phyloP scores from a whole-genome alignment of 2,113 vertebrate species.

The Calidris pugnax region DNA sequence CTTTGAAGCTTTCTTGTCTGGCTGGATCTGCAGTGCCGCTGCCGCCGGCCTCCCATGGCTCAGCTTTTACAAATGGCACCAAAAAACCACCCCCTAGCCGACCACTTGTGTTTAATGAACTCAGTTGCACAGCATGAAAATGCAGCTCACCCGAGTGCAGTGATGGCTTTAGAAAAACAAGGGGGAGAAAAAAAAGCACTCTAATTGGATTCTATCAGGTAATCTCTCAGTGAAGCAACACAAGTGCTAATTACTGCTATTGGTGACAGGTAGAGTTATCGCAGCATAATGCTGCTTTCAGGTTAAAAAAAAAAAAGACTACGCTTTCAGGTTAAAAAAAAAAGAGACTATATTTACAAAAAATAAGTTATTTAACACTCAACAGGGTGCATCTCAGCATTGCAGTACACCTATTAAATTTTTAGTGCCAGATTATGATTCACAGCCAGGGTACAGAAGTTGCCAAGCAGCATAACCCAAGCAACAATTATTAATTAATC shows the following conservation, averaged over 20 bases:
- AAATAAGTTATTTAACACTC: slow-evolving; percentile 69
- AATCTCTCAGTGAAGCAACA: slow-evolving; percentile 43
- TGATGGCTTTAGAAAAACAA: slow-evolving; percentile 16
- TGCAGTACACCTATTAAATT: slow-evolving; percentile 35
- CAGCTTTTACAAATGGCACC: background rate
- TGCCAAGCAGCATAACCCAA: slow-evolving; percentile 28
- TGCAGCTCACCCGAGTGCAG: background rate
- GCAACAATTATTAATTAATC: slow-evolving; percentile 61
- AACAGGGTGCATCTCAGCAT: background rate
- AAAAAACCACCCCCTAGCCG: background rate
- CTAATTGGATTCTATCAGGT: slow-evolving; percentile 62
- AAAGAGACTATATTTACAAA: slow-evolving; percentile 39
- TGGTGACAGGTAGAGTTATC: slow-evolving; percentile 57
- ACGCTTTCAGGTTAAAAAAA: background rate
- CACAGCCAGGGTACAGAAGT: slow-evolving; percentile 24
- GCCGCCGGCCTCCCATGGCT: background rate
- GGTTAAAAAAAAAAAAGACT: background rate
- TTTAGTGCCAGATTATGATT: slow-evolving; percentile 61
- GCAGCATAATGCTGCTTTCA: slow-evolving; percentile 42
- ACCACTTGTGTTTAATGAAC: background rate
- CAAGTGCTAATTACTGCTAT: slow-evolving; percentile 66
- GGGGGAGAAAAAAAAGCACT: background rate
- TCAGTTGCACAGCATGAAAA: background rate
- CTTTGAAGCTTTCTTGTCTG: background rate
- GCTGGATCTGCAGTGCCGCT: rapidly evolving